Percentiles rank a stretch among this genome's conserved stretches.
Evolutionary conservation across 2,888 invertebrate species (phyloP).

Genomic region (Aleiodes testaceus): DNA sequence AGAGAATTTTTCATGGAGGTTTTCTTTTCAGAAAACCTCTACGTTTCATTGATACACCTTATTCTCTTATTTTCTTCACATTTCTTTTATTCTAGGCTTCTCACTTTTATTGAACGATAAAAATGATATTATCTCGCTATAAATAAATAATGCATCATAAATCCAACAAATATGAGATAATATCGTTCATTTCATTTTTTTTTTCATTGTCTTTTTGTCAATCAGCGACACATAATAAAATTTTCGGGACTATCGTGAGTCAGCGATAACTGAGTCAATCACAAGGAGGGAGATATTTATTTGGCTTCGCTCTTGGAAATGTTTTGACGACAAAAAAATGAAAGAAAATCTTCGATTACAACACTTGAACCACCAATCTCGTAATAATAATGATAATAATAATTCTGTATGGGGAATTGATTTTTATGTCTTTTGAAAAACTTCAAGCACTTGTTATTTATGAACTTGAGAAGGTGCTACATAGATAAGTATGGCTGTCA

Average conservation of each 20-base stretch:
- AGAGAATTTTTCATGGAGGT: too few relatives aligned
- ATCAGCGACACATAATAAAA: conserved; percentile 30
- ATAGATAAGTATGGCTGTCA: conserved; percentile 45
- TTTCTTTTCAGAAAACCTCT: too few relatives aligned
- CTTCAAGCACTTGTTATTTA: conserved; percentile 24
- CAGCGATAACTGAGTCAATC: conserved; percentile 58
- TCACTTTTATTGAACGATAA: conserved; percentile 14
- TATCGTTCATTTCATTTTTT: conserved; percentile 3
- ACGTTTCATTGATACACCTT: too few relatives aligned
- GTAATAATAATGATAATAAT: not conserved
- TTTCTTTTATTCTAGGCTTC: conserved; percentile 2
- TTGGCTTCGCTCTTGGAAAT: conserved; percentile 58
- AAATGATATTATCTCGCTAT: conserved; percentile 20
- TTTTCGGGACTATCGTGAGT: conserved; percentile 52
- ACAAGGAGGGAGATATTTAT: conserved; percentile 51
- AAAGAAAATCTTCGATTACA: not conserved
- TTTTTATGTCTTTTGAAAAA: not conserved
- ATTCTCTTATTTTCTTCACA: too few relatives aligned
- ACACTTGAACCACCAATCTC: too few relatives aligned
- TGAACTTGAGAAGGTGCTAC: conserved; percentile 37
- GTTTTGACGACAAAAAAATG: conserved; percentile 22
- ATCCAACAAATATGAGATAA: conserved; percentile 22
- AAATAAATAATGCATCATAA: conserved; percentile 3
- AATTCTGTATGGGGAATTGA: not conserved
- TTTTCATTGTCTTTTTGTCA: conserved; percentile 19